Evolutionary conservation across 2,797 vertebrate genomes (phyloP).

Genomic region (Bradypodion ventrale): DNA sequence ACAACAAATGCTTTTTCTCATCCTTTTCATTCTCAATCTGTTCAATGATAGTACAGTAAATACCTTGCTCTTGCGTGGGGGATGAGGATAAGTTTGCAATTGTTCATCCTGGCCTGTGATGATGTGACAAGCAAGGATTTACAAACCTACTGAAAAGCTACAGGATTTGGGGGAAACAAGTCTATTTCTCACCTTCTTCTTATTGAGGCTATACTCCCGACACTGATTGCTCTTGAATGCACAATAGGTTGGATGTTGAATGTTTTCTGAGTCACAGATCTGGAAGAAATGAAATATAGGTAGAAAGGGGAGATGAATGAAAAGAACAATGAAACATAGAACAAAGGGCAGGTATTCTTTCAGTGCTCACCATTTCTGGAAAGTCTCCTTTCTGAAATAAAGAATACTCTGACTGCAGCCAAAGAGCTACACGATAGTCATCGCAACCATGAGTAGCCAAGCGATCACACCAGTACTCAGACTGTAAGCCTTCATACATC

Average conservation of each 20-base stretch:
- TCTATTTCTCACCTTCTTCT: constrained; percentile 64
- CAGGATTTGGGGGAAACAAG: no score
- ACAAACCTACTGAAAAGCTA: not conserved
- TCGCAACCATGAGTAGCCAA: constrained; percentile 71
- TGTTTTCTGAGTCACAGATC: constrained; percentile 70
- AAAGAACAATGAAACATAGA: not conserved
- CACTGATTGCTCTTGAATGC: constrained; percentile 78
- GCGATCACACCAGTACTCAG: constrained; percentile 73
- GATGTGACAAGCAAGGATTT: no score
- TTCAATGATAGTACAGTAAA: no score
- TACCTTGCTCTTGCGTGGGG: no score
- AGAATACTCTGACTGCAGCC: constrained; percentile 69
- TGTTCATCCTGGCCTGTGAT: no score
- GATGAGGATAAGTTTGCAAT: no score
- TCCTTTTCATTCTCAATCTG: no score
- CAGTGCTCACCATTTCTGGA: constrained; percentile 58
- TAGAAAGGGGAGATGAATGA: not conserved
- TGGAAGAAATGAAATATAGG: constrained; percentile 39
- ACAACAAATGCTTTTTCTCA: no score
- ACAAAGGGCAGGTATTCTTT: not conserved
- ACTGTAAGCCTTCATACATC: constrained; percentile 40
- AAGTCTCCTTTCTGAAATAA: constrained; percentile 53
- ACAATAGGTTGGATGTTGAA: constrained; percentile 74
- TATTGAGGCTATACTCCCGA: constrained; percentile 54
- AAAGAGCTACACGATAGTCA: constrained; percentile 62